Base-by-base conservation (phyloP, 1,140 invertebrate genomes). In the Megalopta genalis region DNA sequence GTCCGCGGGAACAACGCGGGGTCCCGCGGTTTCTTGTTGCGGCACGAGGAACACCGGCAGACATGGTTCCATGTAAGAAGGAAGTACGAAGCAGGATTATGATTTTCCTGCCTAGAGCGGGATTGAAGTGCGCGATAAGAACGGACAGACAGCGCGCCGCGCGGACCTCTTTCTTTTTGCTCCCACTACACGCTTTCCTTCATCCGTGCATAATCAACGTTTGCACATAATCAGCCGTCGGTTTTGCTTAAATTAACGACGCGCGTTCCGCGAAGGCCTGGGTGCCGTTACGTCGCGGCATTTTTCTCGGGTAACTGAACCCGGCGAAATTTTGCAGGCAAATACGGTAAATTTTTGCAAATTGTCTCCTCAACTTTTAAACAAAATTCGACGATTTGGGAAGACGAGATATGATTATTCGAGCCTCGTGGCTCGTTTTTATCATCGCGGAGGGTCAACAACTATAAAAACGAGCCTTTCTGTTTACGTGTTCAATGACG, bases 21-120 rank as follows among this genome's bases (percentile, higher is more conserved):
- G 1, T 4, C 6, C 49, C 49, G 18, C 16, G 49, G 49, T 52
- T 46, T 52, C 49, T 18, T 52, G 49, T 52, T 6, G 5, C 49
- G 49, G n/a, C 32, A 25, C n/a, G 72, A 8, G 8, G 46, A 42
- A 46, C 52, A 68, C 18, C 73, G 52, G 16, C 14, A 39, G 12
- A n/a, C 60, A 63, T 10, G 60, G 59, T 76, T 76, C 64, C 25
- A 21, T 21, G 32, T 67, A 39, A 25, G 54, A 76, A 46, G 74
- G 65, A 76, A 68, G 64, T 42, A 67, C 57, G 42, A 68, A 68
- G 27, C 39, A 46, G 63, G 54, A 76, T 76, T 68, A 68, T 42
- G 65, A 76, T 76, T 76, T 76, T 68, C 74, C 65, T 77, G 66
- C 74, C 74, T 65, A 46, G 64, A 52, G 74, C 66, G 21, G 54